Percentiles rank a stretch among this genome's conserved stretches.
Evolutionary conservation across 2,113 vertebrate genomes (phyloP).

Genomic region (Salminus brasiliensis): DNA sequence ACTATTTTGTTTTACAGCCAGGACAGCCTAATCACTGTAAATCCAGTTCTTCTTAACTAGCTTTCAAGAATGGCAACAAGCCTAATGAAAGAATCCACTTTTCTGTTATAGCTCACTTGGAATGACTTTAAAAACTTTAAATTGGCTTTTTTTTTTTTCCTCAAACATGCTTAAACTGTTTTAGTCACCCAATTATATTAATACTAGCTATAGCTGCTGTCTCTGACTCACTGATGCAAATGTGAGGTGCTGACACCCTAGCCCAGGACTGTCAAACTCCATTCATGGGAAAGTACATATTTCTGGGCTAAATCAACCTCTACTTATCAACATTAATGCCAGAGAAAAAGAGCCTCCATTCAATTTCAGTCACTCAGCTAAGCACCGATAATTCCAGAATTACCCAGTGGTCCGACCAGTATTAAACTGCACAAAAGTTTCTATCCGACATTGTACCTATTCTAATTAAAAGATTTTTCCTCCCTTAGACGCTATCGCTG

Average conservation of each 20-base stretch:
- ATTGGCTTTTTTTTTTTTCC: not conserved
- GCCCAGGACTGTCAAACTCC: slow-evolving; percentile 28
- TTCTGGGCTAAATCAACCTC: slow-evolving; percentile 1
- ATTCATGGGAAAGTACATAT: not conserved
- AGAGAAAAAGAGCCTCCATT: not conserved
- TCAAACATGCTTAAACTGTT: slow-evolving; percentile 14
- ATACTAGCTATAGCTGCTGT: slow-evolving; percentile 15
- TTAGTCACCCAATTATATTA: slow-evolving; percentile 24
- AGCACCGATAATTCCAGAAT: not conserved
- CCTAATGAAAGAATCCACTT: not conserved
- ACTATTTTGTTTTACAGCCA: not conserved
- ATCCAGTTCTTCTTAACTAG: not conserved
- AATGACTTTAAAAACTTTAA: slow-evolving; percentile 27
- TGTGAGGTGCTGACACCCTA: slow-evolving; percentile 24
- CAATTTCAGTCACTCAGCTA: not conserved
- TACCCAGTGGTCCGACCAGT: not conserved
- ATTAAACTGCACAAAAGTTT: not conserved
- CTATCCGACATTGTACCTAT: not conserved
- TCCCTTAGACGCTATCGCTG: not conserved
- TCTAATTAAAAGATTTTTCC: not conserved
- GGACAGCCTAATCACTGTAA: not conserved
- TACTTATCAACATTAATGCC: slow-evolving; percentile 3
- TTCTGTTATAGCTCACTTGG: slow-evolving; percentile 7
- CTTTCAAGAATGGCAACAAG: slow-evolving; percentile 1
- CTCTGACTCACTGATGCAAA: slow-evolving; percentile 23